Evolutionary conservation across 2,113 vertebrate genomes (phyloP), one percentile per base, ranked within the genome.

Genomic region (Setophaga coronata): DNA sequence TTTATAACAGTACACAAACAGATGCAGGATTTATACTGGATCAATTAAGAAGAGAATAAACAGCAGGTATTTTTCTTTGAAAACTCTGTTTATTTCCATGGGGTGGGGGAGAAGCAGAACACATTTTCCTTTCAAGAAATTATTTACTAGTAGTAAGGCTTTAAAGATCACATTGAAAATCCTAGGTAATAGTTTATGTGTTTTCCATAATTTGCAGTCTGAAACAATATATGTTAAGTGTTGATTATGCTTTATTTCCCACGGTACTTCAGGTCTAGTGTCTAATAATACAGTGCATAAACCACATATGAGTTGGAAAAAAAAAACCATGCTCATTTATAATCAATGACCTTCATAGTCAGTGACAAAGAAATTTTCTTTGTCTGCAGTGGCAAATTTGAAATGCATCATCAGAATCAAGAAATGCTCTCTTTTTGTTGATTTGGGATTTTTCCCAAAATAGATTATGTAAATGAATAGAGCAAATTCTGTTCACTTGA

Each of bases 71-170:
- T 82, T 91, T 91, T 53, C n/a, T 69, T 93, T 50, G 28, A 78
- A 92, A 91, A 57, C 7, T 47, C 16, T 36, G 2, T 48, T 89
- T 93, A 51, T 67, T 91, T 83, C 29, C 29, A n/a, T 10, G 28
- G 8, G 2, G 4, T 8, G 10, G 14, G 9, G 6, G 8, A 24
- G 14, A 17, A 34, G 3, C 0, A 0, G 12, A 45, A 33, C 8
- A 18, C 3, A 0, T 5, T 42, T 34, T 82, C 60, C 2, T 66
- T 71, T 31, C 38, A 67, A 45, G 7, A 80, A 80, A 67, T 40
- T 19, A 36, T 60, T 88, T 88, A 29, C 25, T 69, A 48, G 6
- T n/a, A 60, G 4, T 60, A 73, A 42, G 21, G 17, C 17, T 67
- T 43, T n/a, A 74, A 84, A 60, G 20, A 47, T 58, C 47, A 60